Percentiles rank a stretch among this genome's conserved stretches.
phyloP scores from a whole-genome alignment of 2,113 vertebrate species.

The Xiphorhynchus elegans region DNA sequence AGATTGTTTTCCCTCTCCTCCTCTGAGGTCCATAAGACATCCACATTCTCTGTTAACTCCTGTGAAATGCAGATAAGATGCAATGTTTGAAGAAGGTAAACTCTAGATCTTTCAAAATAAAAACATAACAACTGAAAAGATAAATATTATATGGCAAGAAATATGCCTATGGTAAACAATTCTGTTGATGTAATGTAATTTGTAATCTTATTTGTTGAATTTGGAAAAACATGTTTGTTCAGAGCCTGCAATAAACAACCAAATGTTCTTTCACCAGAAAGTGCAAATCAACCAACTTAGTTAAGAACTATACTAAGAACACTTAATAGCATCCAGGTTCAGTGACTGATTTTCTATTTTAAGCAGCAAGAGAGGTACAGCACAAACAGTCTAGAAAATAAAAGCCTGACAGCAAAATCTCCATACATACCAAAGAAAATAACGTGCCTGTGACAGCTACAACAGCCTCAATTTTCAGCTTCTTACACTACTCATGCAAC shows the following conservation, averaged over 20 bases:
- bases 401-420: slow-evolving; percentile 72
- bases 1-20: background rate
- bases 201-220: background rate
- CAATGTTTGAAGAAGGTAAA: background rate
- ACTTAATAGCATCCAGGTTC: slow-evolving; percentile 56
- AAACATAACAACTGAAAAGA: background rate
- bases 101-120: background rate
- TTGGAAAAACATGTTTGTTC: slow-evolving; percentile 22
- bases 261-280: slow-evolving; percentile 51
- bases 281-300: slow-evolving; percentile 57
- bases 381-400: slow-evolving; percentile 59
- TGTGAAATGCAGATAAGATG: background rate
- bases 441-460: slow-evolving; percentile 68
- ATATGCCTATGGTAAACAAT: background rate
- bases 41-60: background rate
- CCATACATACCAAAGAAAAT: slow-evolving; percentile 70
- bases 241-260: slow-evolving; percentile 53
- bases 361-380: slow-evolving; percentile 52
- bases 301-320: slow-evolving; percentile 68
- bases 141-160: background rate
- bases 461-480: slow-evolving; percentile 78
- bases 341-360: slow-evolving; percentile 57
- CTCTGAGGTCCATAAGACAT: background rate
- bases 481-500: slow-evolving; percentile 58
- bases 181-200: background rate